Evolutionary conservation across 2,888 invertebrate genomes (phyloP), one percentile per base, ranked within the genome.

Genomic region (Xestia sexstrigata): DNA sequence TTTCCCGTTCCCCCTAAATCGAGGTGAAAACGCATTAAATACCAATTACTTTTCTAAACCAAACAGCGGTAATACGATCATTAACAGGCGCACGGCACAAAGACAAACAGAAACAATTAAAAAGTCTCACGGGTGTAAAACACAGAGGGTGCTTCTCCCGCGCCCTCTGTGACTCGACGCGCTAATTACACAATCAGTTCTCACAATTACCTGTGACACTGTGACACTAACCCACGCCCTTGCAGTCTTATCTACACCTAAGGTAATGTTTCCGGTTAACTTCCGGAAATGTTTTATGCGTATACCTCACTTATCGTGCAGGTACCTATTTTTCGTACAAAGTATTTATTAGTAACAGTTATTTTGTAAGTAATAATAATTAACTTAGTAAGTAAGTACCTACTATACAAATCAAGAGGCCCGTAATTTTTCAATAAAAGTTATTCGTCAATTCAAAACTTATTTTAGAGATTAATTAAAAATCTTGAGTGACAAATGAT

Each of bases 181-280:
- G 94, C 95, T 96, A 96, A 96, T 96, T 96, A 96, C 91, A 87
- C 94, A 94, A 94, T 95, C 94, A 95, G 95, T 96, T 96, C 96
- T 95, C 96, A 96, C 96, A 96, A 95, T 96, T 96, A 96, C 89
- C 89, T 89, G 88, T 90, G 91, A 92, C 93, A 92, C 86, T 87
- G 45, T 78, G 86, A 82, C 78, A 70, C 71, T 73, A 63, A 83
- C 85, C 86, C 85, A 88, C 88, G 82, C 87, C 83, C 77, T 52
- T 2, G 70, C 72, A 74, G 77, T 86, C 81, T 84, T 84, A 86
- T 85, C 78, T 82, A 71, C 72, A 74, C 66, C 70, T 30, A 78
- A 70, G 75, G 73, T 78, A 74, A 78, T 69, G 71, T 65, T 80
- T 81, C 70, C 76, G 72, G 70, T 63, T 60, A 62, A 47, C 81